A percentile compares a stretch with the other conserved stretches of the same genome.
Conservation (phyloP, 2,797 vertebrate genomes). For the Chelmon rostratus region DNA sequence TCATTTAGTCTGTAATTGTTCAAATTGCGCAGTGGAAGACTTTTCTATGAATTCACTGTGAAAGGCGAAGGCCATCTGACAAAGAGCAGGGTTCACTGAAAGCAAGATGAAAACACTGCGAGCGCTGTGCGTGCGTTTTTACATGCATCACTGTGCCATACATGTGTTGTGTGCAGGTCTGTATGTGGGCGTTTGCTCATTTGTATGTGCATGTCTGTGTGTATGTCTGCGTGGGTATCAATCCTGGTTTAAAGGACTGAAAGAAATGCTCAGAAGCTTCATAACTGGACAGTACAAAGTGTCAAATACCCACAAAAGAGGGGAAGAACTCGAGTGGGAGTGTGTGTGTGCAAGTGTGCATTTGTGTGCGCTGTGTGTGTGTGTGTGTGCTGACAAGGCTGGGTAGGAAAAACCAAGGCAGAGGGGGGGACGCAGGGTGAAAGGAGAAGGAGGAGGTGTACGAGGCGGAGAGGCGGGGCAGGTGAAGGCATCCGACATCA, state of each 20-base stretch:
- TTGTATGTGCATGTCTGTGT: slow-evolving; percentile 2
- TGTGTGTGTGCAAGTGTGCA: neutral
- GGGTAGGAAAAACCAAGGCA: neutral
- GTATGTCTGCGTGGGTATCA: slow-evolving; percentile 8
- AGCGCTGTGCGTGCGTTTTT: slow-evolving; percentile 1
- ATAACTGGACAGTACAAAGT: slow-evolving; percentile 18
- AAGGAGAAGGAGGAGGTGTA: slow-evolving; percentile 33
- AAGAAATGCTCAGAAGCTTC: neutral
- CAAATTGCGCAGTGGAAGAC: neutral
- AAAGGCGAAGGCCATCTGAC: slow-evolving; percentile 36
- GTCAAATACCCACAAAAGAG: slow-evolving; percentile 38
- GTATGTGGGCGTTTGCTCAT: slow-evolving; percentile 7
- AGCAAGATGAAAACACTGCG: slow-evolving; percentile 8
- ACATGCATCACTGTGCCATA: slow-evolving; percentile 2
- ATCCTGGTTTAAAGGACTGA: slow-evolving; percentile 8
- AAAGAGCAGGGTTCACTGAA: slow-evolving; percentile 14
- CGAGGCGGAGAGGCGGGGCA: slow-evolving; percentile 29
- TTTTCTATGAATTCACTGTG: slow-evolving; percentile 21
- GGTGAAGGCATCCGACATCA: slow-evolving; percentile 50
- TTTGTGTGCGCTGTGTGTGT: neutral
- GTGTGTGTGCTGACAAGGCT: slow-evolving; percentile 8
- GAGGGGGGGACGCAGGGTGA: slow-evolving; percentile 27
- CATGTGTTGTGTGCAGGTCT: neutral
- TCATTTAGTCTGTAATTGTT: no score
- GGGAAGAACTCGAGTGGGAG: slow-evolving; percentile 30